Base-by-base conservation (phyloP, 2,888 invertebrate species). In the Polietes domitor region DNA sequence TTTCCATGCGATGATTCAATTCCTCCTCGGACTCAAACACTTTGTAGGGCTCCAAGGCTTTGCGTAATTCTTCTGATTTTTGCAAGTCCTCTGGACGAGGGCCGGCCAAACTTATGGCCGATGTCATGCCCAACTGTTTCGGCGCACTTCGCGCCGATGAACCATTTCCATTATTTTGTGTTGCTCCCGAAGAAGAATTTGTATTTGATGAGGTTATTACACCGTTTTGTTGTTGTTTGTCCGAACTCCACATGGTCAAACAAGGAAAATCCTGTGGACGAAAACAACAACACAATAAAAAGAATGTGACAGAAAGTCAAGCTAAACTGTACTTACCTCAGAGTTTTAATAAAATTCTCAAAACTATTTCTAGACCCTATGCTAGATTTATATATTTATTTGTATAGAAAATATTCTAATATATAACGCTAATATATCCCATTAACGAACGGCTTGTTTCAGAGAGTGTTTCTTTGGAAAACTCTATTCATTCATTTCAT, bases 11-110 rank as follows among this genome's bases (percentile, higher is more conserved):
- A 91, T 98, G 98, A 90, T 97, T 96, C 88, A 98, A 94, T 91
- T 98, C 98, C 85, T 95, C 95, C 86, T 98, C 97, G 0, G 96
- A 95, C 93, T 98, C 98, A 91, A 98, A 98, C 65, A 98, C 97
- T 88, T 96, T 97, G 91, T 95, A 97, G 0, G 97, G 97, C 87
- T 95, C 94, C 0, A 98, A 93, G n/a, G 95, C 93, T 87, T 95
- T 95, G 87, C 95, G 94, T 72, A 97, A 92, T 88, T 96, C 96
- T 72, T 93, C 93, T 0, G 96, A 96, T 88, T 95, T 94, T 82
- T 94, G 93, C 63, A 95, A 87, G 92, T 97, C 97, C 85, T 94
- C 93, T 3, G 94, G 94, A 89, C 96, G 96, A 9, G 97, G 97
- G 76, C 94, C 95, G 83, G 98, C 97, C 90, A 96, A 94, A 87